phyloP scores from a whole-genome alignment of 2,797 vertebrate genomes.

The Triplophysa yarkandensis region DNA sequence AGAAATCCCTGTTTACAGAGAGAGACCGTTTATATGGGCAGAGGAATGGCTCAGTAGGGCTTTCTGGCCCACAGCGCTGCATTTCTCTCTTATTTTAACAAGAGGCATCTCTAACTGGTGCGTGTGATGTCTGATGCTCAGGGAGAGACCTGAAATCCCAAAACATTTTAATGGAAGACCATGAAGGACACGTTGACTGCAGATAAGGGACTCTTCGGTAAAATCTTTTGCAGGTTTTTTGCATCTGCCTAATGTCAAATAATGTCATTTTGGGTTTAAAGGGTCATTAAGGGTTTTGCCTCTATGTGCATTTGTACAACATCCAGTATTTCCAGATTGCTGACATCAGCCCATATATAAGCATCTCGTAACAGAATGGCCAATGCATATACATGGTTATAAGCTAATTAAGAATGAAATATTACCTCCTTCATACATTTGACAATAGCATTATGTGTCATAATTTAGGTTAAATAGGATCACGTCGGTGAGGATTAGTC shows the following conservation, averaged over 20 bases:
- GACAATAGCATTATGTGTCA: conserved; percentile 28
- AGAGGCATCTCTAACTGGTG: conserved; percentile 51
- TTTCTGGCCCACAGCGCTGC: conserved; percentile 67
- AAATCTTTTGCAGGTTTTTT: too few species aligned
- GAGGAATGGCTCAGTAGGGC: conserved; percentile 61
- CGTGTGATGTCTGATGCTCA: conserved; percentile 44
- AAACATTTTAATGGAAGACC: conserved; percentile 39
- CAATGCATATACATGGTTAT: conserved; percentile 18
- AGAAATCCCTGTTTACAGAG: conserved; percentile 32
- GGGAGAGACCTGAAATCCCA: conserved; percentile 33
- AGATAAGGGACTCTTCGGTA: conserved; percentile 13
- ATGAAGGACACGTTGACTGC: conserved; percentile 28
- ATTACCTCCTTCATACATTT: conserved; percentile 17
- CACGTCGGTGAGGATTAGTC: conserved; percentile 27
- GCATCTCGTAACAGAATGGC: too few species aligned
- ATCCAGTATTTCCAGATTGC: conserved; percentile 10
- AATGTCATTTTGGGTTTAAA: background rate
- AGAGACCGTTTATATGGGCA: conserved; percentile 58
- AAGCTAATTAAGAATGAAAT: conserved; percentile 33
- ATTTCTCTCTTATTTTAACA: conserved; percentile 68
- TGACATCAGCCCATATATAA: background rate
- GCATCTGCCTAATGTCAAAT: conserved; percentile 19
- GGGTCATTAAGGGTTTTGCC: background rate
- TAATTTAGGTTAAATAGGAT: conserved; percentile 18
- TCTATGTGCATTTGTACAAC: background rate